A percentile compares a stretch with the other conserved stretches of the same genome.
Conservation (phyloP, 2,888 invertebrate species). For the Cataglyphis cursor region DNA sequence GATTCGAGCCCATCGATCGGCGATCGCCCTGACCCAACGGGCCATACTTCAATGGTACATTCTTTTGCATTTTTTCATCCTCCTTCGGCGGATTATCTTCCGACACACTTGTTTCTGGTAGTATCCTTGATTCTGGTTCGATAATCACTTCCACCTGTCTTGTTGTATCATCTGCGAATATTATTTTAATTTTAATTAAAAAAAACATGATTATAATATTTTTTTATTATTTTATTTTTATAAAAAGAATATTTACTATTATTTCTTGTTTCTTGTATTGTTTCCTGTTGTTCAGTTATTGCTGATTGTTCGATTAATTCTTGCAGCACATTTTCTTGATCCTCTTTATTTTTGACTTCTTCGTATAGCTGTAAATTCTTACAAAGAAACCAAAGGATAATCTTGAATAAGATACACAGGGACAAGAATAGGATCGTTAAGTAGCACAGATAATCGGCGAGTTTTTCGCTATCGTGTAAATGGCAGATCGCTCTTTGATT, state of each 20-base stretch:
- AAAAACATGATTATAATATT: not conserved
- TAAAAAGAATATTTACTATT: conserved; percentile 36
- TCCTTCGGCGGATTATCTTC: not conserved
- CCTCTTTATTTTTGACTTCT: conserved; percentile 58
- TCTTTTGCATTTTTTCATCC: conserved; percentile 37
- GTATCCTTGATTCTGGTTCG: conserved; percentile 7
- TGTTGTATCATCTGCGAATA: conserved; percentile 45
- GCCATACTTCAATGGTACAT: conserved; percentile 76
- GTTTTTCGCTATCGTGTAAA: conserved; percentile 86
- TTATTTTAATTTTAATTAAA: not conserved
- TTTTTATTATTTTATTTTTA: not conserved
- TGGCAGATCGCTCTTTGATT: conserved; percentile 85
- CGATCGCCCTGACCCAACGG: conserved; percentile 80
- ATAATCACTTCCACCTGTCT: conserved; percentile 25
- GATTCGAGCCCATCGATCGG: conserved; percentile 61
- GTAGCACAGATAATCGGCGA: conserved; percentile 87
- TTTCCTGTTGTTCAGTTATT: not conserved
- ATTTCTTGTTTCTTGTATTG: not conserved
- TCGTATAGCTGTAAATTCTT: conserved; percentile 85
- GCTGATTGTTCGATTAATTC: conserved; percentile 59
- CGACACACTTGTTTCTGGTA: not conserved
- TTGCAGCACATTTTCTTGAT: conserved; percentile 67
- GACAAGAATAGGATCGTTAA: conserved; percentile 86
- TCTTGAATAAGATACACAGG: conserved; percentile 86
- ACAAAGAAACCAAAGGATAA: conserved; percentile 86